A percentile compares a stretch with the other conserved stretches of the same genome.
Evolutionary conservation across 2,797 vertebrate species (phyloP).

Genomic region (Acropternis orthonyx): DNA sequence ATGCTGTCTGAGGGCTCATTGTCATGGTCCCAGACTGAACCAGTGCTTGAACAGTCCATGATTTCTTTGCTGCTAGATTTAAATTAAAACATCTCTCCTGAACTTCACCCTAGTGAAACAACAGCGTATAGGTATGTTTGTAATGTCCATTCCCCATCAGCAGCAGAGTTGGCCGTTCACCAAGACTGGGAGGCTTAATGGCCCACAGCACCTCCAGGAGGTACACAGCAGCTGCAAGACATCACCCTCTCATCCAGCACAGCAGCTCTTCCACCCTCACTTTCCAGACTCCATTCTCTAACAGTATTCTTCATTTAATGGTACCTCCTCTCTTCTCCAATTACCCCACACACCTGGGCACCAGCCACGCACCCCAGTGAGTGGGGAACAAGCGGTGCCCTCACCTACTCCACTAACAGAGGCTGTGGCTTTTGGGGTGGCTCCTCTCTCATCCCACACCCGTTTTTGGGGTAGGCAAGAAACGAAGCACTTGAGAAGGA

Average conservation of each 20-base stretch:
- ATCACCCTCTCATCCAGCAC: neutral
- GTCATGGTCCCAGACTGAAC: neutral
- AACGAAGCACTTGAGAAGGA: neutral
- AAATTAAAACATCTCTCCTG: neutral
- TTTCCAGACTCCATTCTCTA: neutral
- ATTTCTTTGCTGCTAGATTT: neutral
- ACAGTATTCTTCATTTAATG: neutral
- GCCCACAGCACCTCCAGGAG: neutral
- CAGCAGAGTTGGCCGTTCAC: neutral
- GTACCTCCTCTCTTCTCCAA: neutral
- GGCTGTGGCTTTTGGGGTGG: neutral
- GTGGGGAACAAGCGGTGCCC: neutral
- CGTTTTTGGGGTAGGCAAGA: neutral
- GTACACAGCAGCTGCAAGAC: fast-evolving
- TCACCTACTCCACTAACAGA: neutral
- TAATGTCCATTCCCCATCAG: neutral
- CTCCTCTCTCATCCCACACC: neutral
- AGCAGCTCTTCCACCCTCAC: neutral
- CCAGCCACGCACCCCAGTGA: neutral
- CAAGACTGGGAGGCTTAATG: neutral
- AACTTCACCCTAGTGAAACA: neutral
- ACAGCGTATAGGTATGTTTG: neutral
- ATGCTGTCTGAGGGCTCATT: fast-evolving
- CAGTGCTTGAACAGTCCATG: neutral
- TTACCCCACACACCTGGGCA: neutral